Evolutionary conservation across 2,888 invertebrate species (phyloP), one percentile per base, ranked within the genome.

Genomic region (Shargacucullia verbasci): DNA sequence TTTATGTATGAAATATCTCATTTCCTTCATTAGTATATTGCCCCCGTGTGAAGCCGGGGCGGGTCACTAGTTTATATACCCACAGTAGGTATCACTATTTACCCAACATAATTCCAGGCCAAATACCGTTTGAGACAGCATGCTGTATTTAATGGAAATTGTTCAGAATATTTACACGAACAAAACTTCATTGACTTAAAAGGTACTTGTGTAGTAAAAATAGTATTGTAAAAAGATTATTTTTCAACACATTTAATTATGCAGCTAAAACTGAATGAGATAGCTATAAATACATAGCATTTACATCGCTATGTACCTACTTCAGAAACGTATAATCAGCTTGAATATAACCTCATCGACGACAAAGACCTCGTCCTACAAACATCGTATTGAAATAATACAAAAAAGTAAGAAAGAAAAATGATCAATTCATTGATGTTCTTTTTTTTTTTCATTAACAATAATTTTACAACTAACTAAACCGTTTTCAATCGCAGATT

Each of bases 281-380:
- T 13, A 38, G 0, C 11, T 46, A 44, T 50, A 64, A 47, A 54
- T 41, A n/a, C n/a, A 52, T 40, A 41, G 15, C 4, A 58, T 54
- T 50, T 13, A 11, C 49, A 58, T 66, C 39, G 64, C 53, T 44
- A 34, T 49, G 37, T 40, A 41, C n/a, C n/a, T n/a, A n/a, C 47
- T 31, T 2, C 14, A 50, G 35, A 12, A 59, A 41, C 55, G 33
- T 53, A 55, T 71, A 71, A 72, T 55, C 38, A 59, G 35, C 55
- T 59, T 29, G 47, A 37, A 43, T 48, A 53, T 49, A 39, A 34
- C 43, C n/a, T 50, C 52, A 39, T 41, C 45, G 15, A 46, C 38
- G 25, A 70, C 37, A 59, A 33, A 64, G 62, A 53, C 65, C 76
- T 73, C 49, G 73, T 40, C 39, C 62, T 14, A 69, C 4, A 56